phyloP scores from a whole-genome alignment of 2,888 invertebrate species.

The Orthosia gracilis region DNA sequence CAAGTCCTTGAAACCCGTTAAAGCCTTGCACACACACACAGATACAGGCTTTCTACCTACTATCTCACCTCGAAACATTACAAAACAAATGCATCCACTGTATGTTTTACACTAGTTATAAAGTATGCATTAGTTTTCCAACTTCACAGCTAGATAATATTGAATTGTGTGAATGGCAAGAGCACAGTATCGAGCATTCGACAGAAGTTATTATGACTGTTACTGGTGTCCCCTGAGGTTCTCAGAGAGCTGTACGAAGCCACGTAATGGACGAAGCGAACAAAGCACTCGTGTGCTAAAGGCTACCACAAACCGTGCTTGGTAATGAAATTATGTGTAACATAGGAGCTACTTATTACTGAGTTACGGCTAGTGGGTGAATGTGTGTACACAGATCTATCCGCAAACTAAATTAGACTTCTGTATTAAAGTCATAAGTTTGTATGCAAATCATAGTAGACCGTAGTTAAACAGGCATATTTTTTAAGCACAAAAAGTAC shows the following conservation, averaged over 20 bases:
- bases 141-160: conserved; percentile 56
- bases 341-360: conserved; percentile 66
- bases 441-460: background rate
- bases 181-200: conserved; percentile 65
- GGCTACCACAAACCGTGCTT: conserved; percentile 63
- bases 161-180: conserved; percentile 66
- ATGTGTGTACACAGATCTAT: conserved; percentile 41
- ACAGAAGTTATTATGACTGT: conserved; percentile 77
- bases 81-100: conserved; percentile 28
- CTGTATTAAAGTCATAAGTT: background rate
- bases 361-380: conserved; percentile 33
- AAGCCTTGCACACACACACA: no score
- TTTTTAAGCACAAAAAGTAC: background rate
- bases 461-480: background rate
- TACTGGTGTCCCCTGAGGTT: conserved; percentile 73
- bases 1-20: conserved; percentile 29
- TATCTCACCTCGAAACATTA: conserved; percentile 1
- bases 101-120: conserved; percentile 29
- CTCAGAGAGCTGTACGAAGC: conserved; percentile 71
- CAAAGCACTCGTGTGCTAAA: conserved; percentile 64
- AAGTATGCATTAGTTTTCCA: conserved; percentile 49
- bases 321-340: conserved; percentile 72
- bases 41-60: background rate
- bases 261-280: conserved; percentile 71
- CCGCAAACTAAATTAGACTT: conserved; percentile 25